These are phyloP conservation scores for Glareola pratincola DNA, from an alignment of 2,113 vertebrate species.

Conservation along the genomic window DNA sequence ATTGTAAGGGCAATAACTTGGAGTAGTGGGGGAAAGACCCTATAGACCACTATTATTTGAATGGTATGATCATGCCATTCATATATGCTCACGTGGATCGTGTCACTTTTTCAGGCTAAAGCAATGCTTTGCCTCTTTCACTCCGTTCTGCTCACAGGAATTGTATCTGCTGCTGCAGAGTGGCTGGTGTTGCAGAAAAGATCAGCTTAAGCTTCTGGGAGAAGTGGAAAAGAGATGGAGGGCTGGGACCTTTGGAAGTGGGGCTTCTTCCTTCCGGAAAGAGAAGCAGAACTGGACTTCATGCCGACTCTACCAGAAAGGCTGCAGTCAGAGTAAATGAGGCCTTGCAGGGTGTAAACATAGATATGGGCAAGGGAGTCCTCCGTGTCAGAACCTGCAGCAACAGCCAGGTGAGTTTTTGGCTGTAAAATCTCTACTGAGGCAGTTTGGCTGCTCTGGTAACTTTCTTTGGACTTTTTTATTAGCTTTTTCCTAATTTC, in stretches of 20 bases:
- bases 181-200: not conserved
- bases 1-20: not conserved
- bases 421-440: not conserved
- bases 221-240: not conserved
- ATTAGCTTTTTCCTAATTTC: not conserved
- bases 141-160: not conserved
- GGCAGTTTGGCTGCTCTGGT: not conserved
- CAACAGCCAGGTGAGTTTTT: not conserved
- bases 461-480: not conserved
- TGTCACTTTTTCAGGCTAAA: not conserved
- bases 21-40: not conserved
- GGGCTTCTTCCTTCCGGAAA: not conserved
- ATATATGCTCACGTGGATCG: not conserved
- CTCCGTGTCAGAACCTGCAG: not conserved
- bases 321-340: not conserved
- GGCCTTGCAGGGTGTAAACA: not conserved
- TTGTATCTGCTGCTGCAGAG: not conserved
- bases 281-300: not conserved
- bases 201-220: not conserved
- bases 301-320: not conserved
- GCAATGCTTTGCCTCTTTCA: not conserved
- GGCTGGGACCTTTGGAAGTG: not conserved
- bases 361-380: accelerated
- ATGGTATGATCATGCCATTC: not conserved
- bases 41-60: not conserved